A percentile compares a stretch with the other conserved stretches of the same genome.
These are phyloP conservation scores for Gila orcuttii DNA, from an alignment of 2,113 vertebrate genomes.

Conservation along the genomic window DNA sequence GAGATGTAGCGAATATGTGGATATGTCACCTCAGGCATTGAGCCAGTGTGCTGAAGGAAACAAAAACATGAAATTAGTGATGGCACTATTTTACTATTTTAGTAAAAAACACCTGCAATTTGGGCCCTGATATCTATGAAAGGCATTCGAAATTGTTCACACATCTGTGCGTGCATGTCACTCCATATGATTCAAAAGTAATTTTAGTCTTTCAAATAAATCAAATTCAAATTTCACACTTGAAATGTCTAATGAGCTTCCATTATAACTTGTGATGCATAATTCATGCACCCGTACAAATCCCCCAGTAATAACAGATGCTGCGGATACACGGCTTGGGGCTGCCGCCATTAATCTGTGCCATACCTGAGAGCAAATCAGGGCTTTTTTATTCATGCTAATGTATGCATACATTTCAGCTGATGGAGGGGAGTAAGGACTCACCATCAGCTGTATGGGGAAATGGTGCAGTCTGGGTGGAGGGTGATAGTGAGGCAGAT, in stretches of 20 bases:
- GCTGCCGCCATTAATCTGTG: constrained; percentile 63
- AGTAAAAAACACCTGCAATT: neutral
- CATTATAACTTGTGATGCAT: constrained; percentile 67
- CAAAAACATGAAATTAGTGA: constrained; percentile 17
- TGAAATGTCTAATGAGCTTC: constrained; percentile 63
- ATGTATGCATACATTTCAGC: constrained; percentile 58
- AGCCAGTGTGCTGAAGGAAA: constrained; percentile 73
- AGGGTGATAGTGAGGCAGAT: constrained; percentile 94
- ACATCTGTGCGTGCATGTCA: neutral
- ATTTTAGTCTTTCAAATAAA: constrained; percentile 57
- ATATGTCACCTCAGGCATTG: constrained; percentile 85
- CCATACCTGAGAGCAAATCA: constrained; percentile 59
- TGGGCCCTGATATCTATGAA: neutral
- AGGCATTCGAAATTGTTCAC: neutral
- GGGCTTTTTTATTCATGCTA: constrained; percentile 66
- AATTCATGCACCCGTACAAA: constrained; percentile 69
- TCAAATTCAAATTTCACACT: constrained; percentile 56
- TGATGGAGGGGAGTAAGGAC: constrained; percentile 7
- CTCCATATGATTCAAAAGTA: neutral
- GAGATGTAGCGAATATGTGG: constrained; percentile 99
- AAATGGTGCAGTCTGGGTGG: constrained; percentile 96
- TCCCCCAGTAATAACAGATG: constrained; percentile 69
- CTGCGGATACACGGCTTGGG: constrained; percentile 56
- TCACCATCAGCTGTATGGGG: constrained; percentile 96
- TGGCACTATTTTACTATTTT: neutral